Base-by-base conservation (phyloP, 2,113 vertebrate species). In the Grammatotria lemairii region DNA sequence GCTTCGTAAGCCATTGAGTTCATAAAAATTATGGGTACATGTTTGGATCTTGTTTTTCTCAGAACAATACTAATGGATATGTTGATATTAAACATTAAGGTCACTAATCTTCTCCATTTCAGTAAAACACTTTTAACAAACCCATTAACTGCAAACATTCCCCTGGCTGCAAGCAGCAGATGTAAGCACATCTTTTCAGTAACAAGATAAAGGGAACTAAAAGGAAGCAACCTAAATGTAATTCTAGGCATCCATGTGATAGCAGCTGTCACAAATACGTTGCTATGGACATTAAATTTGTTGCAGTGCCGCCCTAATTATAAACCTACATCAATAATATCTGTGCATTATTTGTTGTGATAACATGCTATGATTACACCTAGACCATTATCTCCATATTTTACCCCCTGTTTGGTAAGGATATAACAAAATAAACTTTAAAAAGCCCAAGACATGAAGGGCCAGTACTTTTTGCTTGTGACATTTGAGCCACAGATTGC, bases 401-500 rank as follows among this genome's bases (percentile, higher is more conserved):
- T 47, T 42, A 49, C 23, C 33, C 19, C 19, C 6, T 17, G 13
- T 75, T 28, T 28, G 9, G 9, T 47, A 26, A 75, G 38, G 19
- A 60, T 49, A 83, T 86, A 81, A 82, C 35, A 54, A 35, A 49
- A 60, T 55, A 23, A 80, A 23, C 58, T 63, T 63, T 63, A 47
- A 80, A 84, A 17, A 54, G 57, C 51, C 33, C 26, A 60, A 73
- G 83, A 82, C 65, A 86, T 82, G 45, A 82, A 75, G 33, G 84
- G 11, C 68, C 84, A 89, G n/a, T 58, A 23, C n/a, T 85, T 86
- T 89, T 81, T 82, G 53, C n/a, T 81, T 51, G 80, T 9, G 6
- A 90, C 79, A 82, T 84, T 81, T 49, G 87, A 88, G 78, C 26
- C 45, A 70, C 53, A 88, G 70, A 89, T 83, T 85, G 84, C 12